Conservation (phyloP, 2,888 invertebrate species). For the Agriopis aurantiaria region DNA sequence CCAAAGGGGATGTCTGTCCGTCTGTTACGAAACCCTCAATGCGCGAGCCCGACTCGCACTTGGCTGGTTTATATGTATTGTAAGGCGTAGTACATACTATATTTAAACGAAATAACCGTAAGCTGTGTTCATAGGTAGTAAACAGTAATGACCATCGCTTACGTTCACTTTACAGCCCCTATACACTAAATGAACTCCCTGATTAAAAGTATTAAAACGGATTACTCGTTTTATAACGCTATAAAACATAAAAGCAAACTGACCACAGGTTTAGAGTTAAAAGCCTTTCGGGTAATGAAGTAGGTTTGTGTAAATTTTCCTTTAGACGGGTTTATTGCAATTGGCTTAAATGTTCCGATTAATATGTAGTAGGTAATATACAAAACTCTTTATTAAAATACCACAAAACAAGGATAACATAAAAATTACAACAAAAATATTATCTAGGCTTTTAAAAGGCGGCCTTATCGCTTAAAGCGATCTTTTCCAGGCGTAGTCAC, state of each 20-base stretch:
- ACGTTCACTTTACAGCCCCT: conserved; percentile 50
- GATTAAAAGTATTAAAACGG: conserved; percentile 50
- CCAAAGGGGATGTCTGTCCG: no score
- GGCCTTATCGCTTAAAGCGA: no score
- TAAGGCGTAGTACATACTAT: background rate
- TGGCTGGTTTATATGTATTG: background rate
- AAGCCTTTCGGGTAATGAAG: conserved; percentile 35
- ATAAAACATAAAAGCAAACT: conserved; percentile 46
- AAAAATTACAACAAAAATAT: no score
- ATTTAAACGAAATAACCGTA: conserved; percentile 21
- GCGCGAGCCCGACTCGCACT: no score
- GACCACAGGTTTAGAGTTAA: conserved; percentile 43
- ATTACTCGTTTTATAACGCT: conserved; percentile 49
- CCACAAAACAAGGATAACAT: no score
- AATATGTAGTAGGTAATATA: background rate
- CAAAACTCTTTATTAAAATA: no score
- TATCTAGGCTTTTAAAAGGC: no score
- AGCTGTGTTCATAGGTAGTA: conserved; percentile 38
- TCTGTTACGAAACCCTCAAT: no score
- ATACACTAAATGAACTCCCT: conserved; percentile 52
- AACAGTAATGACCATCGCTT: conserved; percentile 41
- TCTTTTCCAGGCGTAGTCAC: no score
- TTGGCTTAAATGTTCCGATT: background rate
- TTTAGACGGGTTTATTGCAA: conserved; percentile 14
- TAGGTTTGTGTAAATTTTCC: conserved; percentile 21